Conservation (phyloP, 2,888 invertebrate genomes). For the Coleophora flavipennella region DNA sequence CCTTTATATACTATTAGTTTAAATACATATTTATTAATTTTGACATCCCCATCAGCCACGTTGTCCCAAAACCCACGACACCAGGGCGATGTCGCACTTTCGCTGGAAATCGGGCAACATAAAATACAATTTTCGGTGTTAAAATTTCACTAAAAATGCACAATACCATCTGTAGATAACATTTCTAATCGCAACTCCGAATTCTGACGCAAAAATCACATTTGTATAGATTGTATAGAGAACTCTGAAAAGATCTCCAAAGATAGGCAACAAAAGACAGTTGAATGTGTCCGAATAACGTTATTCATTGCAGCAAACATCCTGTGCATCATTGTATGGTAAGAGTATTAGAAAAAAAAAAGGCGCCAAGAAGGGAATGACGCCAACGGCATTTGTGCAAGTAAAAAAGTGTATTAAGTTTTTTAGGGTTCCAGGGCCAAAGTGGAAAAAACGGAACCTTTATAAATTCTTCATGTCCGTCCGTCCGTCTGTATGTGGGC, state of each 20-base stretch:
- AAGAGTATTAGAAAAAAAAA: slow-evolving; percentile 25
- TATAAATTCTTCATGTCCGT: too few relatives aligned
- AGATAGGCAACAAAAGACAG: slow-evolving; percentile 7
- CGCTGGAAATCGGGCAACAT: too few relatives aligned
- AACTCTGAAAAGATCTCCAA: slow-evolving; percentile 2
- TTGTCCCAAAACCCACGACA: too few relatives aligned
- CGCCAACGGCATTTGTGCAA: slow-evolving; percentile 25
- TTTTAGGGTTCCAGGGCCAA: too few relatives aligned
- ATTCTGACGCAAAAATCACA: slow-evolving; percentile 5
- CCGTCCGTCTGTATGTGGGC: too few relatives aligned
- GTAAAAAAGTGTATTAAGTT: slow-evolving; percentile 2
- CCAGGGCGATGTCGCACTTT: too few relatives aligned
- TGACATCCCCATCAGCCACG: too few relatives aligned
- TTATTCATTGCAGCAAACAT: slow-evolving; percentile 20
- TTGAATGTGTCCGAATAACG: slow-evolving; percentile 14
- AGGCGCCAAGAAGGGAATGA: slow-evolving; percentile 31
- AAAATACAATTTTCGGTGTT: too few relatives aligned
- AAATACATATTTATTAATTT: too few relatives aligned
- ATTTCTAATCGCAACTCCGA: neutral
- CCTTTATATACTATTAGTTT: too few relatives aligned
- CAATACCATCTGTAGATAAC: slow-evolving; percentile 2
- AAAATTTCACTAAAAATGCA: too few relatives aligned
- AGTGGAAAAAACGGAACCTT: too few relatives aligned
- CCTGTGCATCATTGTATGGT: slow-evolving; percentile 13
- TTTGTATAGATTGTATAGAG: neutral